phyloP scores from a whole-genome alignment of 2,113 vertebrate genomes.

The Oreocharis arfaki region DNA sequence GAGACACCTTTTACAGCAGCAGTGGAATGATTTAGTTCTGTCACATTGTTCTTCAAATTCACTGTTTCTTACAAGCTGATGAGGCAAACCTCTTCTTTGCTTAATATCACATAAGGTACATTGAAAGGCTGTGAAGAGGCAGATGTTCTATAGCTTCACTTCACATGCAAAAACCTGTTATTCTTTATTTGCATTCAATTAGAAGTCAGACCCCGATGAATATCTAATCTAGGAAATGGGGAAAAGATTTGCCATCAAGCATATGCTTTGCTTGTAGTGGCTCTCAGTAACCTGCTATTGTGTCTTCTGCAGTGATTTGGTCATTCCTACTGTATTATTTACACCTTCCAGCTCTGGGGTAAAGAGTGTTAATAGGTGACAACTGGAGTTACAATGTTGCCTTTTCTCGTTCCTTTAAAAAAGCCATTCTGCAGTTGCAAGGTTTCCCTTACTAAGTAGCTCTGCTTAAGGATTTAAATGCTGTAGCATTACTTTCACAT shows the following conservation, averaged over 20 bases:
- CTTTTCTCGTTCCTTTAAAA: not conserved
- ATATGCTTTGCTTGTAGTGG: not conserved
- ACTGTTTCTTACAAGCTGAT: not conserved
- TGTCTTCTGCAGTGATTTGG: not conserved
- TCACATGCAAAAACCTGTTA: slow-evolving; percentile 58
- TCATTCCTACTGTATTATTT: not conserved
- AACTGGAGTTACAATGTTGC: not conserved
- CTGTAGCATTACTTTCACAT: not conserved
- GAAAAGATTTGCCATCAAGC: slow-evolving; percentile 30
- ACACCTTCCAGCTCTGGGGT: not conserved
- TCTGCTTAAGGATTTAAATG: not conserved
- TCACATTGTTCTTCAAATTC: slow-evolving; percentile 6
- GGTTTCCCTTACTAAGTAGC: not conserved
- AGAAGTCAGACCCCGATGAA: slow-evolving; percentile 48
- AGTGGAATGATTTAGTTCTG: slow-evolving; percentile 20
- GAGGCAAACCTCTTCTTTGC: slow-evolving; percentile 40
- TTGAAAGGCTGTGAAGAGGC: slow-evolving; percentile 38
- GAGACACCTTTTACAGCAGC: slow-evolving; percentile 17
- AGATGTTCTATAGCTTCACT: slow-evolving; percentile 56
- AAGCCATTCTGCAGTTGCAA: not conserved
- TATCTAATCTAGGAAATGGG: slow-evolving; percentile 24
- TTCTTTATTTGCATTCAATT: slow-evolving; percentile 58
- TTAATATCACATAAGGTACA: slow-evolving; percentile 47
- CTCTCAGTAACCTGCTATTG: not conserved
- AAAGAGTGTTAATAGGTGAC: not conserved